Percentiles rank a stretch among this genome's conserved stretches.
Conservation (phyloP, 2,113 vertebrate species). For the Eretmochelys imbricata region DNA sequence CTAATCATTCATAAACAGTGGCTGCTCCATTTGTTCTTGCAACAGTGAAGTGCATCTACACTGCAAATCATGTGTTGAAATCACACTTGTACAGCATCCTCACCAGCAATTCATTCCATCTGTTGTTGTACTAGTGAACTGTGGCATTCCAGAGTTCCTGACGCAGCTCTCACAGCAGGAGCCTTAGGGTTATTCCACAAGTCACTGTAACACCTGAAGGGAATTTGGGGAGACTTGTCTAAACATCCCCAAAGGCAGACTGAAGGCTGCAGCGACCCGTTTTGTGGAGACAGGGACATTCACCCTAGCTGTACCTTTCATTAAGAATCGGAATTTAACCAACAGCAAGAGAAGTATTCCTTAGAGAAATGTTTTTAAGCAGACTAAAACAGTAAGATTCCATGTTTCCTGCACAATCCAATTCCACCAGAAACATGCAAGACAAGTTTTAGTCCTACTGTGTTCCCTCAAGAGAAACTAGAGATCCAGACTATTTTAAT, state of each 20-base stretch:
- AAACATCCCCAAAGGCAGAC: not conserved
- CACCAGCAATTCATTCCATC: not conserved
- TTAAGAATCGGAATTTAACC: not conserved
- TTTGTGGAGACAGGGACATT: not conserved
- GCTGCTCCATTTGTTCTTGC: not conserved
- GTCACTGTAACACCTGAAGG: not conserved
- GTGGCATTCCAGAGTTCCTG: not conserved
- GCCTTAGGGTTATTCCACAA: not conserved
- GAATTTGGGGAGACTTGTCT: slow-evolving; percentile 9
- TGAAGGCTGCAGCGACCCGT: not conserved
- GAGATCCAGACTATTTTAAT: not conserved
- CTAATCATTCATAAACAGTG: fast-evolving
- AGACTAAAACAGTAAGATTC: not conserved
- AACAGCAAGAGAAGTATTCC: not conserved
- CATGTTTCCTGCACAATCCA: not conserved
- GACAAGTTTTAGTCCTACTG: not conserved
- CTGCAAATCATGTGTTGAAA: not conserved
- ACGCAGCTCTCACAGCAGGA: not conserved
- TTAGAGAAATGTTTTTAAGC: not conserved
- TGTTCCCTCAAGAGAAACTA: not conserved
- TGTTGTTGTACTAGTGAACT: slow-evolving; percentile 18
- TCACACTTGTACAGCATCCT: not conserved
- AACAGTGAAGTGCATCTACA: not conserved
- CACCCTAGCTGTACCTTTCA: not conserved
- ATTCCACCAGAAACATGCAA: not conserved